These are phyloP conservation scores for Linhomoeus sp. DNA, from an alignment of 2,888 invertebrate species.

Conservation along the genomic window DNA sequence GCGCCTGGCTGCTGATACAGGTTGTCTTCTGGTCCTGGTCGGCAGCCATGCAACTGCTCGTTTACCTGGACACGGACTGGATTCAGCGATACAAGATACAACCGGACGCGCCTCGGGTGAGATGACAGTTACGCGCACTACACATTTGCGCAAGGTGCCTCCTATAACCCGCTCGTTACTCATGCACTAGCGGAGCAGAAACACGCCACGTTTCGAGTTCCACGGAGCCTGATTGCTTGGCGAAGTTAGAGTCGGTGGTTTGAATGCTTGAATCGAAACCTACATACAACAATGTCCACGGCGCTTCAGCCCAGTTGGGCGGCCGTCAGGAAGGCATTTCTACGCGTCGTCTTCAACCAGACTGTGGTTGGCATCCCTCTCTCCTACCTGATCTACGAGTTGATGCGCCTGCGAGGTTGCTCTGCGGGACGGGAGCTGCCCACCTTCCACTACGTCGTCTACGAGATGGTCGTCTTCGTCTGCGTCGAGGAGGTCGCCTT, in stretches of 20 bases:
- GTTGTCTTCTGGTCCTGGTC: constrained; percentile 55
- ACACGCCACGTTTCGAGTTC: too few relatives aligned
- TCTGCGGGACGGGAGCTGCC: constrained; percentile 47
- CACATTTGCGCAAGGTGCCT: too few relatives aligned
- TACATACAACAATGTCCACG: constrained; percentile 40
- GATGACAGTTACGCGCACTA: too few relatives aligned
- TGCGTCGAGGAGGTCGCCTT: constrained; percentile 58
- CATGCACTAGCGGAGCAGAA: too few relatives aligned
- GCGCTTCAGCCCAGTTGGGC: constrained; percentile 19
- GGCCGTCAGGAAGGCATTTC: constrained; percentile 39
- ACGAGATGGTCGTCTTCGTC: constrained; percentile 50
- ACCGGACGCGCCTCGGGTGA: too few relatives aligned
- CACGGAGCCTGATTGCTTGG: too few relatives aligned
- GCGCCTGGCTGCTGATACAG: constrained; percentile 39
- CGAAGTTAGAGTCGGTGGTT: too few relatives aligned
- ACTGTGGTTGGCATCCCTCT: constrained; percentile 47
- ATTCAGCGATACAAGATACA: constrained; percentile 59
- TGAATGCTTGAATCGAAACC: too few relatives aligned
- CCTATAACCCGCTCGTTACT: too few relatives aligned
- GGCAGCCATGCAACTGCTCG: constrained; percentile 50
- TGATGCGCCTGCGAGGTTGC: constrained; percentile 47
- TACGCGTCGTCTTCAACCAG: constrained; percentile 52
- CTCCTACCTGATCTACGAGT: constrained; percentile 40
- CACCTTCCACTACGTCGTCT: constrained; percentile 53
- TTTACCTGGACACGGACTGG: constrained; percentile 48